phyloP scores from a whole-genome alignment of 2,113 vertebrate genomes.

The Sinocyclocheilus anshuiensis region DNA sequence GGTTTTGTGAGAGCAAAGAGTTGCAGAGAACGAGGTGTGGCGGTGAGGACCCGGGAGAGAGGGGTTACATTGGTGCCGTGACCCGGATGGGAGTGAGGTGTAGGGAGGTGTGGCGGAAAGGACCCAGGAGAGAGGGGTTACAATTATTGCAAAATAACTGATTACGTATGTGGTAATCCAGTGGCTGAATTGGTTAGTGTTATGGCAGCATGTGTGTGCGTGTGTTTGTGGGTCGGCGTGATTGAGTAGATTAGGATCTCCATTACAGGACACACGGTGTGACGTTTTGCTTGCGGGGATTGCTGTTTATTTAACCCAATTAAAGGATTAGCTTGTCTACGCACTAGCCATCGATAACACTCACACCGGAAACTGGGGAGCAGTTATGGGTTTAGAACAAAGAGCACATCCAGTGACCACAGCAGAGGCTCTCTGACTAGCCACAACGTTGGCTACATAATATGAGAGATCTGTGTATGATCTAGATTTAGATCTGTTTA shows the following conservation, averaged over 20 bases:
- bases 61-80: too few relatives aligned
- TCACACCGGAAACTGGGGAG: constrained; percentile 42
- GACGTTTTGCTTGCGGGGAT: constrained; percentile 51
- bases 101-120: too few relatives aligned
- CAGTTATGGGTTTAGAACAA: constrained; percentile 46
- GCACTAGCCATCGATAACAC: constrained; percentile 18
- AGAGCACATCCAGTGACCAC: constrained; percentile 19
- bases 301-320: constrained; percentile 51
- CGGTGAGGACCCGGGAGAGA: too few relatives aligned
- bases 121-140: too few relatives aligned
- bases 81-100: too few relatives aligned
- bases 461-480: neutral
- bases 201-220: constrained; percentile 36
- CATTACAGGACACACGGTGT: constrained; percentile 39
- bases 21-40: neutral
- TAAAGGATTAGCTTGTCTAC: constrained; percentile 52
- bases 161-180: neutral
- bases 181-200: constrained; percentile 54
- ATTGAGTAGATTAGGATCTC: constrained; percentile 47
- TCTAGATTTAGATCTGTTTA: neutral
- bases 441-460: neutral
- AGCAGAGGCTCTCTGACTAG: neutral
- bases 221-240: constrained; percentile 44
- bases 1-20: neutral
- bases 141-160: neutral